phyloP scores from a whole-genome alignment of 2,113 vertebrate genomes.

The Ptyas mucosa region DNA sequence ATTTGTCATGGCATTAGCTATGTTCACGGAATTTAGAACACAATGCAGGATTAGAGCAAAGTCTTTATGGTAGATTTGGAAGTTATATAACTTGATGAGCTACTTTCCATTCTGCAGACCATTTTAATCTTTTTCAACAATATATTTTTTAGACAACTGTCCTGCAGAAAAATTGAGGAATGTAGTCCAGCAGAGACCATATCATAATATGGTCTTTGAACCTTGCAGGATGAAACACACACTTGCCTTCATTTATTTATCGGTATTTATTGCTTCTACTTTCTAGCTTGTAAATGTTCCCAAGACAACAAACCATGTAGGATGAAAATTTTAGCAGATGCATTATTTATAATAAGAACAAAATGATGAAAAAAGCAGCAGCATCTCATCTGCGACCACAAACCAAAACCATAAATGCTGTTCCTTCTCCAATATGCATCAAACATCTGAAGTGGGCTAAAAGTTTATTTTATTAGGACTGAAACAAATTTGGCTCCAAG shows the following conservation, averaged over 20 bases:
- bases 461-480: neutral
- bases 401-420: neutral
- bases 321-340: neutral
- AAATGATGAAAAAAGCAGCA: neutral
- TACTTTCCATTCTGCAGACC: conserved; percentile 45
- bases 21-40: conserved; percentile 69
- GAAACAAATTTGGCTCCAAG: neutral
- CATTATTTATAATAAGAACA: neutral
- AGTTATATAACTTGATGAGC: conserved; percentile 65
- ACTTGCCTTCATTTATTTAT: neutral
- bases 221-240: conserved; percentile 42
- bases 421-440: neutral
- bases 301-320: neutral
- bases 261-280: neutral
- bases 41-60: conserved; percentile 62
- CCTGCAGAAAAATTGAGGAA: conserved; percentile 36
- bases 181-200: conserved; percentile 34
- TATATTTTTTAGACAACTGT: conserved; percentile 24
- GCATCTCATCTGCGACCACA: neutral
- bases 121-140: conserved; percentile 60
- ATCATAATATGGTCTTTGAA: conserved; percentile 29
- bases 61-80: conserved; percentile 55
- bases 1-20: conserved; percentile 59
- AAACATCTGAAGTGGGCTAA: neutral
- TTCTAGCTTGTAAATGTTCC: neutral